Percentiles rank a stretch among this genome's conserved stretches.
phyloP scores from a whole-genome alignment of 2,797 vertebrate genomes.

The Pangasius larnaudii region DNA sequence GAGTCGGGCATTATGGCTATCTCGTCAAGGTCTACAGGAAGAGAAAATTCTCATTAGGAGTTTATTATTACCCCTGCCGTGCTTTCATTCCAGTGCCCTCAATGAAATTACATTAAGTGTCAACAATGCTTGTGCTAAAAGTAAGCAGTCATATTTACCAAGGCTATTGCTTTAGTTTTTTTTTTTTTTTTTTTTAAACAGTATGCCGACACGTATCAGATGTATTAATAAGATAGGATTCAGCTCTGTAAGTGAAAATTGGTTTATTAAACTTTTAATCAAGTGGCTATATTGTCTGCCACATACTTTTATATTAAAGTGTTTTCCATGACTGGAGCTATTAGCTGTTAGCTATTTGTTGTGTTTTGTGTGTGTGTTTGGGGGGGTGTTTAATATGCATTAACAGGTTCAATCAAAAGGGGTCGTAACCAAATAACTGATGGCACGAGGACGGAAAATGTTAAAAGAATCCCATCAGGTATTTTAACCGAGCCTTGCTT shows the following conservation, averaged over 20 bases:
- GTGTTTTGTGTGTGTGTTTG: not conserved
- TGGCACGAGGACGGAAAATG: not conserved
- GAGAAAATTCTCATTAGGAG: slow-evolving; percentile 81
- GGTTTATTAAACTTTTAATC: slow-evolving; percentile 75
- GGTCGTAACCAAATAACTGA: not conserved
- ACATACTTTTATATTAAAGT: slow-evolving; percentile 48
- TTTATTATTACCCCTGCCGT: slow-evolving; percentile 77
- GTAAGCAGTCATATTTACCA: slow-evolving; percentile 80
- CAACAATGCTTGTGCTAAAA: slow-evolving; percentile 79
- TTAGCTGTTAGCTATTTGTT: not conserved
- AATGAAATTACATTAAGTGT: slow-evolving; percentile 80
- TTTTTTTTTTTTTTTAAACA: slow-evolving; percentile 37
- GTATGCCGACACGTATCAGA: slow-evolving; percentile 70
- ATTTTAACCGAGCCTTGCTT: not conserved
- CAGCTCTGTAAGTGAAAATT: slow-evolving; percentile 72
- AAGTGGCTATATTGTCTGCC: slow-evolving; percentile 50
- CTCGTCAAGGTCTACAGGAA: slow-evolving; percentile 73
- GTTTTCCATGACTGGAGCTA: slow-evolving; percentile 28
- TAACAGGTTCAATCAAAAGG: not conserved
- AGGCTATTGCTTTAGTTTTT: slow-evolving; percentile 67
- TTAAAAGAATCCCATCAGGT: not conserved
- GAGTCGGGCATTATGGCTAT: slow-evolving; percentile 78
- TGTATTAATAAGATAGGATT: slow-evolving; percentile 77
- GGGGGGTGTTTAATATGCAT: not conserved
- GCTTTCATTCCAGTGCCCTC: slow-evolving; percentile 74